These are phyloP conservation scores for Vanessa cardui DNA, from an alignment of 2,888 invertebrate genomes.

Conservation along the genomic window DNA sequence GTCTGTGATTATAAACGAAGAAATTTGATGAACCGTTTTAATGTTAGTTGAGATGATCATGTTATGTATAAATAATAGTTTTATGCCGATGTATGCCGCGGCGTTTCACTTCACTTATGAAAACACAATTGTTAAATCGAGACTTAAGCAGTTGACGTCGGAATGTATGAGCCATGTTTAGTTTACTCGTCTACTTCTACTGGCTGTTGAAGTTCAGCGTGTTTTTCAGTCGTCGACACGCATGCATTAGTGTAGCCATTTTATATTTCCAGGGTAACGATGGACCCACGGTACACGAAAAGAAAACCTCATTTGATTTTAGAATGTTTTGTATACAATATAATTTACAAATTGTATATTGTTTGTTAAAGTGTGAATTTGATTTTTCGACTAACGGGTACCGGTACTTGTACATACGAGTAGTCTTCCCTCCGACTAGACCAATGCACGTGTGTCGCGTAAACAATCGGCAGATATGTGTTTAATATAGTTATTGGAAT, in stretches of 20 bases:
- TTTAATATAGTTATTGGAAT: constrained; percentile 52
- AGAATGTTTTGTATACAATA: neutral
- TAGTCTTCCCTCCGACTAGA: neutral
- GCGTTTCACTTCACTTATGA: constrained; percentile 53
- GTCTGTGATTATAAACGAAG: constrained; percentile 82
- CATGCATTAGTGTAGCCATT: constrained; percentile 17
- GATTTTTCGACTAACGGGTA: neutral
- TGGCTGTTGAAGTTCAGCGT: constrained; percentile 6
- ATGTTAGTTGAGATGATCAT: constrained; percentile 66
- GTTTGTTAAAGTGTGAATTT: neutral
- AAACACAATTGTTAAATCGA: neutral
- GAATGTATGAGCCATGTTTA: constrained; percentile 27
- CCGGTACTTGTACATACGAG: neutral
- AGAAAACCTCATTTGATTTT: neutral
- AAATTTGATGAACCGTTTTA: constrained; percentile 77
- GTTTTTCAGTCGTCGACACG: constrained; percentile 12
- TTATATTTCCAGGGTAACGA: neutral
- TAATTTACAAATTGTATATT: neutral
- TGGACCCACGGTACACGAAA: neutral
- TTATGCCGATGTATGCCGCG: constrained; percentile 16
- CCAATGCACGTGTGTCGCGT: constrained; percentile 10
- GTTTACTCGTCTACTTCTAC: constrained; percentile 11
- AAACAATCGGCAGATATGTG: constrained; percentile 22
- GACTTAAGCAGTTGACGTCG: constrained; percentile 32
- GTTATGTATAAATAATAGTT: constrained; percentile 66